Conservation (phyloP, 2,797 vertebrate species). For the Poecilia gillii region DNA sequence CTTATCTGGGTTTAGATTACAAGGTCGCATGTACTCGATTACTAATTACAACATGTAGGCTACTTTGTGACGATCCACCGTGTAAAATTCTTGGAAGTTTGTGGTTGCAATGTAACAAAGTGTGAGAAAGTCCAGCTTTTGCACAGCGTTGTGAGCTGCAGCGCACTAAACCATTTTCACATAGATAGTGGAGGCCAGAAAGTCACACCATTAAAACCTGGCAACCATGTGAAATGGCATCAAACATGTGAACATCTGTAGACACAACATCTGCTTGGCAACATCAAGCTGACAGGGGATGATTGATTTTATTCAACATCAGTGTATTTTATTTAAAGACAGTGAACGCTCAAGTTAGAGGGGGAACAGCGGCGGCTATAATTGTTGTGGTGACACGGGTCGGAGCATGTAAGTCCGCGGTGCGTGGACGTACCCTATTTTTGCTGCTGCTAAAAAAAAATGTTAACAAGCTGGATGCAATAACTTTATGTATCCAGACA, state of each 20-base stretch:
- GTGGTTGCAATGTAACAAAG: not conserved
- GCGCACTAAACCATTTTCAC: conserved; percentile 7
- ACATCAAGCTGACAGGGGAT: conserved; percentile 31
- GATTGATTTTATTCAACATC: conserved; percentile 15
- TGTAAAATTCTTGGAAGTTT: not conserved
- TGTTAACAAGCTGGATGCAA: conserved; percentile 12
- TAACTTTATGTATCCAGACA: not conserved
- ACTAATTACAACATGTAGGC: not conserved
- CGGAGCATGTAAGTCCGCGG: conserved; percentile 23
- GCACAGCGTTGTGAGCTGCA: not conserved
- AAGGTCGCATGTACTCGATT: not conserved
- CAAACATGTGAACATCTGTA: conserved; percentile 32
- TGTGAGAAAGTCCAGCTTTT: not conserved
- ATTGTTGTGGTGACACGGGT: conserved; percentile 35
- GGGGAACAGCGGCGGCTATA: conserved; percentile 24
- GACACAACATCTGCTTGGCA: conserved; percentile 22
- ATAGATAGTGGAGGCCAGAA: conserved; percentile 5
- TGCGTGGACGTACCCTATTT: conserved; percentile 25
- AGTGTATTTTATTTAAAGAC: conserved; percentile 19
- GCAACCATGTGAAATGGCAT: conserved; percentile 8
- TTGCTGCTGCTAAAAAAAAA: conserved; percentile 16
- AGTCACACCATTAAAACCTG: conserved; percentile 6
- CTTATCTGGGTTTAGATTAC: not conserved
- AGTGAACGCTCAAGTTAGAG: conserved; percentile 1
- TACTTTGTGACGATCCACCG: not conserved